These are phyloP conservation scores for Zosterops borbonicus DNA, from an alignment of 2,113 vertebrate genomes.

Conservation along the genomic window DNA sequence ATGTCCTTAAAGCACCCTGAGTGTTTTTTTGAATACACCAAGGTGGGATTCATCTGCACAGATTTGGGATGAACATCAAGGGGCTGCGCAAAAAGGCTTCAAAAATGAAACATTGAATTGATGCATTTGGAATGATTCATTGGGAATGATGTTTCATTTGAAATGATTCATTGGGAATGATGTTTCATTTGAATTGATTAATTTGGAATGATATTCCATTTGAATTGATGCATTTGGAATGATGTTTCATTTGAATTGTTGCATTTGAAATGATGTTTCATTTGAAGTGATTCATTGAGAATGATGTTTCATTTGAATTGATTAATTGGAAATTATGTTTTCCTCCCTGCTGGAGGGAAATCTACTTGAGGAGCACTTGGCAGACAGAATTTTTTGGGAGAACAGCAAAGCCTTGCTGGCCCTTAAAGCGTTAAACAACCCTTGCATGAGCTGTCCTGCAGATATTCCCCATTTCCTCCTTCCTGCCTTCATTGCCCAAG, in stretches of 20 bases:
- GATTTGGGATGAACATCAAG: not conserved
- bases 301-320: too few species aligned
- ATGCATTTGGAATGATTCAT: too few species aligned
- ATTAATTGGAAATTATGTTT: too few species aligned
- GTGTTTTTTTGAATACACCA: not conserved
- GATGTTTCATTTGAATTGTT: too few species aligned
- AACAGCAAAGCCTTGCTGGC: not conserved
- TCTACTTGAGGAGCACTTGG: not conserved
- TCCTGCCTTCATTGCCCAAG: slow-evolving; percentile 4
- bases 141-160: too few species aligned
- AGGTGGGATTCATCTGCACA: not conserved
- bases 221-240: too few species aligned
- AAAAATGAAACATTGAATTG: not conserved
- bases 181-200: too few species aligned
- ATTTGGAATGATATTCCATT: too few species aligned
- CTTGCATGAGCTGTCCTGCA: not conserved
- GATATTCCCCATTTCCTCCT: slow-evolving; percentile 15
- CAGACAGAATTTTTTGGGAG: not conserved
- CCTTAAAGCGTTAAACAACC: not conserved
- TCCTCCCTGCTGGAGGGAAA: not conserved
- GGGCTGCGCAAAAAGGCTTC: not conserved
- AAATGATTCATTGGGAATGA: too few species aligned
- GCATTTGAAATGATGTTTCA: too few species aligned
- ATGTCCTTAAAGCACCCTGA: not conserved
- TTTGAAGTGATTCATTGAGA: too few species aligned